A percentile compares a stretch with the other conserved stretches of the same genome.
Conservation (phyloP, 2,888 invertebrate genomes). For the Scaptomyza caliginosa region DNA sequence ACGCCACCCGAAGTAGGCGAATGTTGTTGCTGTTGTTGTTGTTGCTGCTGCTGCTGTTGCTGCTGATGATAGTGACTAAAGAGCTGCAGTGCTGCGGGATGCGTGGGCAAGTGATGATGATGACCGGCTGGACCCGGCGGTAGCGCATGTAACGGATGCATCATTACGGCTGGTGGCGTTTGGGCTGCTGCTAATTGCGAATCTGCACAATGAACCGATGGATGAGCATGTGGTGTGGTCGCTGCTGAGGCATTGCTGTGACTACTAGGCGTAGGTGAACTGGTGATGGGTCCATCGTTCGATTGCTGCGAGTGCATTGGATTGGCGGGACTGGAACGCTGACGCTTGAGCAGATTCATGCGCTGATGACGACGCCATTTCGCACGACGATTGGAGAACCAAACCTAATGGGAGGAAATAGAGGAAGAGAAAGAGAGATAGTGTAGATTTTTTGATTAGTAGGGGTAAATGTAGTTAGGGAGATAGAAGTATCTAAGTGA, state of each 20-base stretch:
- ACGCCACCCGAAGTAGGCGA: conserved; percentile 55
- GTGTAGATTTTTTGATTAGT: background rate
- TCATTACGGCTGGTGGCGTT: conserved; percentile 57
- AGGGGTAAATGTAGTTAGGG: background rate
- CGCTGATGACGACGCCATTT: conserved; percentile 98
- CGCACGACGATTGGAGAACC: conserved; percentile 99
- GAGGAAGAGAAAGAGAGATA: background rate
- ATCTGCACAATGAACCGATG: conserved; percentile 50
- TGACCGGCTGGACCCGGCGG: conserved; percentile 64
- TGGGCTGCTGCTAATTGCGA: conserved; percentile 55
- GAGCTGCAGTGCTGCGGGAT: conserved; percentile 77
- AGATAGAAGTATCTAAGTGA: no score
- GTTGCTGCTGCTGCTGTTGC: conserved; percentile 58
- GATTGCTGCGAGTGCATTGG: conserved; percentile 77
- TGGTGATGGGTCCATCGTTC: conserved; percentile 65
- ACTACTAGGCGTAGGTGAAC: conserved; percentile 80
- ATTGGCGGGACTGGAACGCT: conserved; percentile 84
- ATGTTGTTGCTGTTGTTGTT: conserved; percentile 60
- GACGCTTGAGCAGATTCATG: conserved; percentile 95
- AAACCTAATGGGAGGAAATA: conserved; percentile 88
- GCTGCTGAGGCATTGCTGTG: conserved; percentile 80
- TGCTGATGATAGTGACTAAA: conserved; percentile 80
- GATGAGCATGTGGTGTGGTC: conserved; percentile 59
- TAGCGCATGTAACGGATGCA: conserved; percentile 60
- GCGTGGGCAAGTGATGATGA: conserved; percentile 68